A percentile compares a stretch with the other conserved stretches of the same genome.
Conservation (phyloP, 2,888 invertebrate genomes). For the Odontocolon sp. region DNA sequence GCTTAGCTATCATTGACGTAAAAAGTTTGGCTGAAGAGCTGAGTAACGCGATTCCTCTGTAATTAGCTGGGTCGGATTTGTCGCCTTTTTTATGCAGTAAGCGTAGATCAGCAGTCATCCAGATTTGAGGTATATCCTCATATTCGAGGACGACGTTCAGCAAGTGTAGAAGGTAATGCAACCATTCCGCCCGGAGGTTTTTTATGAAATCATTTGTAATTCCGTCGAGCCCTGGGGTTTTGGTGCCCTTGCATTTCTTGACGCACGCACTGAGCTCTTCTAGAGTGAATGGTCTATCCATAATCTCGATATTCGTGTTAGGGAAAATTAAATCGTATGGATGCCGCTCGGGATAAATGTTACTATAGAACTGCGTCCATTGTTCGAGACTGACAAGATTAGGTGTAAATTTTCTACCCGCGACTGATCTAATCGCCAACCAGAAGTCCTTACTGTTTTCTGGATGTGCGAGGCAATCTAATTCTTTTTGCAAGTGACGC, state of each 20-base stretch:
- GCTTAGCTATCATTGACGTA: conserved; percentile 46
- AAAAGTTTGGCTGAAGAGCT: conserved; percentile 59
- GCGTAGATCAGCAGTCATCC: neutral
- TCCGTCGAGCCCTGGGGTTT: conserved; percentile 16
- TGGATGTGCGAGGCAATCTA: neutral
- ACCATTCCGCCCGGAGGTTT: neutral
- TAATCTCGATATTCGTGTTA: neutral
- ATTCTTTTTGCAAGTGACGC: neutral
- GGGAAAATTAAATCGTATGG: neutral
- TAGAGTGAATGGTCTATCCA: neutral
- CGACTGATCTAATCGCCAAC: neutral
- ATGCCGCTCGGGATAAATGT: neutral
- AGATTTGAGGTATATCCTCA: conserved; percentile 10
- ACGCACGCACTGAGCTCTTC: neutral
- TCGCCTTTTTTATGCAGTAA: conserved; percentile 42
- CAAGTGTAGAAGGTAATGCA: neutral
- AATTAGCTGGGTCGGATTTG: conserved; percentile 49
- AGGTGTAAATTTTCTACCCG: neutral
- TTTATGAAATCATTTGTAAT: conserved; percentile 23
- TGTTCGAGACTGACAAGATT: neutral
- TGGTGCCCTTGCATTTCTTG: conserved; percentile 2
- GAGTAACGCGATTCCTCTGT: conserved; percentile 60
- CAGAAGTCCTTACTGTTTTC: conserved; percentile 12
- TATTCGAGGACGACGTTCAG: neutral
- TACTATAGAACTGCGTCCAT: neutral